Evolutionary conservation across 2,113 vertebrate species (phyloP), one percentile per base, ranked within the genome.

Genomic region (Dermatemys mawii): DNA sequence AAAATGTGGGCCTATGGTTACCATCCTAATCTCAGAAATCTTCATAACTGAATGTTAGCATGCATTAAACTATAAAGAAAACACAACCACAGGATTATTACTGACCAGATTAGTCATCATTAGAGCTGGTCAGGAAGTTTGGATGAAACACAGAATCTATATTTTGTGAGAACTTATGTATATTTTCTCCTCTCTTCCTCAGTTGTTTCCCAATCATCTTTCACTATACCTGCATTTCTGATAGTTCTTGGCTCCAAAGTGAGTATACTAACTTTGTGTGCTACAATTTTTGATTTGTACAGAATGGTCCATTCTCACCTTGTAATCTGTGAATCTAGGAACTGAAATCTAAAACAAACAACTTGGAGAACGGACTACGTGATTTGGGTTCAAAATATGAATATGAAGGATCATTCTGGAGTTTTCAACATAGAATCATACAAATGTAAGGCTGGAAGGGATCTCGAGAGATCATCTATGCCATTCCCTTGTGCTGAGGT

Each of bases 251-350:
- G 21, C 80, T 94, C 41, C 51, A 90, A 63, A 83, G 12, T 41
- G 48, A 79, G 35, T 6, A 21, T 46, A 26, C 22, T 84, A 78
- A 67, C 41, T 88, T 60, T 38, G 48, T 78, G 32, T 10, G 78
- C 55, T 55, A 78, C 19, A 88, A 75, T 35, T 67, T 50, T 9
- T 70, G 41, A 92, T 48, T 29, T 1, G 8, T 67, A 79, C n/a
- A 11, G 9, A 70, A 70, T 11, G 16, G n/a, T 70, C 17, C n/a
- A 38, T 38, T 70, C 63, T 70, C n/a, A 4, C 63, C 63, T 70
- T 38, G 17, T n/a, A 70, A 70, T 70, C n/a, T 38, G n/a, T 70
- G n/a, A 70, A 38, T 83, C 90, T 92, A 78, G 87, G 81, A 90
- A 76, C 10, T 55, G 41, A 17, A 67, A 54, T 32, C 67, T 70